A percentile compares a stretch with the other conserved stretches of the same genome.
phyloP scores from a whole-genome alignment of 2,113 vertebrate species.

The Phyllostomus hastatus region DNA sequence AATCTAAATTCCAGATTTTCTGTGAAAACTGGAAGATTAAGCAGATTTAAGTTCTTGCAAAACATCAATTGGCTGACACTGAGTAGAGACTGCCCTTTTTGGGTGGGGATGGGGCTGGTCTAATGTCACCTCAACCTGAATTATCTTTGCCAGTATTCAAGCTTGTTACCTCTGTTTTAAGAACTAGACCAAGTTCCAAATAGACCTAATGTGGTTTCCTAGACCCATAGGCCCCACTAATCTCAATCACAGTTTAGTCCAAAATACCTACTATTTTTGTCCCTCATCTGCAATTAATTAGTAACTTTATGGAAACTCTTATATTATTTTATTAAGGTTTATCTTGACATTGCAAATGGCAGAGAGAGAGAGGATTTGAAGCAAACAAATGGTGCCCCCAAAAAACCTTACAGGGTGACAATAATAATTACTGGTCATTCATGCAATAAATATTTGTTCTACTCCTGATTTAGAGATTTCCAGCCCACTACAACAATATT shows the following conservation, averaged over 20 bases:
- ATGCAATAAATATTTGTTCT: conserved; percentile 8
- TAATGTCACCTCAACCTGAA: neutral
- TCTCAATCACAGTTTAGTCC: neutral
- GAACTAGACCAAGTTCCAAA: neutral
- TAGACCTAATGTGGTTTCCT: neutral
- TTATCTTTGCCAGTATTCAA: neutral
- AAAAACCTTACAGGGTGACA: neutral
- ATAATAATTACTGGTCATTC: neutral
- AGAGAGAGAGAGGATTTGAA: neutral
- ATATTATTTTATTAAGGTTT: neutral
- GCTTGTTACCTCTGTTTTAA: neutral
- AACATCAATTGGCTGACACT: neutral
- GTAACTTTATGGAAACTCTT: neutral
- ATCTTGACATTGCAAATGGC: neutral
- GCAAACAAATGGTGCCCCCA: neutral
- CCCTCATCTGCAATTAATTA: neutral
- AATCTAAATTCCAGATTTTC: neutral
- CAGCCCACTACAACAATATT: neutral
- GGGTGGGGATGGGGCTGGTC: neutral
- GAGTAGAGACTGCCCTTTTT: conserved; percentile 45
- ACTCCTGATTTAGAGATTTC: neutral
- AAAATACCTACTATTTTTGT: conserved; percentile 15
- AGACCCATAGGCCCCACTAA: neutral
- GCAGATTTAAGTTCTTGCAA: neutral
- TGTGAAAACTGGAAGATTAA: conserved; percentile 19